phyloP scores from a whole-genome alignment of 2,113 vertebrate species.

The Spilogale gracilis region DNA sequence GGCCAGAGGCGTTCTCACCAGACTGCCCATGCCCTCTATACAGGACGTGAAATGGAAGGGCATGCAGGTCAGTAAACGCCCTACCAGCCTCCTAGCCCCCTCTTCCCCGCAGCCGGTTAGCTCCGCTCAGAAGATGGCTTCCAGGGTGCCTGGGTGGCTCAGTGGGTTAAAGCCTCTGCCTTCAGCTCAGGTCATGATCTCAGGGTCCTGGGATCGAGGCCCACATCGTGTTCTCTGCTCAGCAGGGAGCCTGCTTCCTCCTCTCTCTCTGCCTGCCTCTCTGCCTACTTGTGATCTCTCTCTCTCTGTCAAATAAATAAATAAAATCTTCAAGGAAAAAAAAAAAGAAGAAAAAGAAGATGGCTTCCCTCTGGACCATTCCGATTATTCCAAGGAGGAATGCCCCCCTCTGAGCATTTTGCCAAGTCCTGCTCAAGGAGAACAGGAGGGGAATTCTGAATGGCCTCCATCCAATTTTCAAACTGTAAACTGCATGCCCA shows the following conservation, averaged over 20 bases:
- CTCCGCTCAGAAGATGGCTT: not conserved
- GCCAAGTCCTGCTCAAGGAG: not conserved
- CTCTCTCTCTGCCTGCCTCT: too few relatives aligned
- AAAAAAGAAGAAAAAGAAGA: not conserved
- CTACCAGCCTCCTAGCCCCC: not conserved
- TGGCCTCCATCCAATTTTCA: constrained; percentile 51
- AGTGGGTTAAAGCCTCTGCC: too few relatives aligned
- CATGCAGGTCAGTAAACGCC: not conserved
- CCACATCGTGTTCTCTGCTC: too few relatives aligned
- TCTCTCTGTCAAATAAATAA: too few relatives aligned
- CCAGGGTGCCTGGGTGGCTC: not conserved
- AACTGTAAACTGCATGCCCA: constrained; percentile 57
- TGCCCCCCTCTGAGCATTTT: not conserved
- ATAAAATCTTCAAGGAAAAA: too few relatives aligned
- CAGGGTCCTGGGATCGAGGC: too few relatives aligned
- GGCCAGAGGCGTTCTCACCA: not conserved
- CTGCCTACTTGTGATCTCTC: too few relatives aligned
- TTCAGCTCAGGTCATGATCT: too few relatives aligned
- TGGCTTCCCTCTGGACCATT: not conserved
- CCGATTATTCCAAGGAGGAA: not conserved
- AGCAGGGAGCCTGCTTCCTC: too few relatives aligned
- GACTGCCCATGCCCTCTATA: too few relatives aligned
- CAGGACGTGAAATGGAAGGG: not conserved
- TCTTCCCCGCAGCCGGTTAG: accelerated
- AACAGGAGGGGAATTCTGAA: not conserved